Conservation (phyloP, 2,888 invertebrate genomes). For the Volucella inanis region DNA sequence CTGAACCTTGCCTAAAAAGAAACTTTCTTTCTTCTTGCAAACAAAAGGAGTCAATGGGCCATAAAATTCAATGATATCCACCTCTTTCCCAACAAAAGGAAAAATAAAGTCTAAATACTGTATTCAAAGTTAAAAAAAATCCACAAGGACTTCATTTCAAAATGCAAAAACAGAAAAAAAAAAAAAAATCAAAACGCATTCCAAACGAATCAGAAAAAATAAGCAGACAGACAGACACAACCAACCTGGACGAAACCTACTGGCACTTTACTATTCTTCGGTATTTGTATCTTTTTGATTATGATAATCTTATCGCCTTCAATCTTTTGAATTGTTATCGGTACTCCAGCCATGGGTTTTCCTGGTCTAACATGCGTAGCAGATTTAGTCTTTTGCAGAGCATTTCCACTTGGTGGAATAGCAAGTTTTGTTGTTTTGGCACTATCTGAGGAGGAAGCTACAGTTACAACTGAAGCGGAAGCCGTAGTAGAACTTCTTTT, state of each 20-base stretch:
- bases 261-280: constrained; percentile 83
- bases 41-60: no score
- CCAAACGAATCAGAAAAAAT: constrained; percentile 42
- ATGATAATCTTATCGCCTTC: constrained; percentile 83
- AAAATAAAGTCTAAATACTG: no score
- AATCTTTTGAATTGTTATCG: constrained; percentile 82
- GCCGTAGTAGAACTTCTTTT: constrained; percentile 76
- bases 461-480: constrained; percentile 39
- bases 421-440: neutral
- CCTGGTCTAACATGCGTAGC: constrained; percentile 68
- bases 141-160: neutral
- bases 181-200: constrained; percentile 59
- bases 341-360: constrained; percentile 80
- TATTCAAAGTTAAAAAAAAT: no score
- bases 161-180: constrained; percentile 42
- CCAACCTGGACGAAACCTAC: constrained; percentile 82
- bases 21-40: no score
- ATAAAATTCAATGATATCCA: no score
- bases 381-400: constrained; percentile 62
- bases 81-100: no score
- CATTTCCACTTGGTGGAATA: constrained; percentile 36
- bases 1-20: no score
- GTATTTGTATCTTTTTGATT: constrained; percentile 82
- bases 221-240: constrained; percentile 75
- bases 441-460: constrained; percentile 29